phyloP scores from a whole-genome alignment of 2,113 vertebrate genomes.

The Cheirogaleus medius region DNA sequence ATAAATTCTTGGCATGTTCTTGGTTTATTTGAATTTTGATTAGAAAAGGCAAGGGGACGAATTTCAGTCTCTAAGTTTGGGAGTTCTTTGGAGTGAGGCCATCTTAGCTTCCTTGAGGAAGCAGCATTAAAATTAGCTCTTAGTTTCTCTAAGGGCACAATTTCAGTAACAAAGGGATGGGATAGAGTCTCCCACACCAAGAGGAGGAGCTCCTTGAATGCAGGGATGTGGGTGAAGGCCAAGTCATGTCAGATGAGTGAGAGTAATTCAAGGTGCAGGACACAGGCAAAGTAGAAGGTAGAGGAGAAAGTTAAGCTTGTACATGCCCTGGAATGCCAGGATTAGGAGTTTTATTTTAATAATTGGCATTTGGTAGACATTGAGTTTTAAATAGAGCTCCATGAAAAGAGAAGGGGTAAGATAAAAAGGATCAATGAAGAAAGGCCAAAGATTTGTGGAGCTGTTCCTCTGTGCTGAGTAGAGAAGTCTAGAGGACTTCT shows the following conservation, averaged over 20 bases:
- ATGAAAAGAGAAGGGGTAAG: background rate
- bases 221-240: background rate
- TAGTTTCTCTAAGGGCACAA: background rate
- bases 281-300: background rate
- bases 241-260: background rate
- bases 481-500: background rate
- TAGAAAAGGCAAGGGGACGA: background rate
- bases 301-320: background rate
- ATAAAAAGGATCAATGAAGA: background rate
- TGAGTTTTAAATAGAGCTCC: background rate
- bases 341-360: background rate
- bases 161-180: background rate
- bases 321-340: accelerated
- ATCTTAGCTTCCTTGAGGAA: background rate
- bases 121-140: background rate
- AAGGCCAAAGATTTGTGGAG: background rate
- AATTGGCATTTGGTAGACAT: background rate
- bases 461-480: background rate
- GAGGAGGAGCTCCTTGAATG: background rate
- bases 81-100: background rate
- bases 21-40: constrained; percentile 55
- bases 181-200: background rate
- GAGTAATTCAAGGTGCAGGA: background rate
- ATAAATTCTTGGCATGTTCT: background rate
- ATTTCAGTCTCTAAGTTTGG: constrained; percentile 40